A percentile compares a stretch with the other conserved stretches of the same genome.
phyloP scores from a whole-genome alignment of 2,797 vertebrate genomes.

The Poecilia gillii region DNA sequence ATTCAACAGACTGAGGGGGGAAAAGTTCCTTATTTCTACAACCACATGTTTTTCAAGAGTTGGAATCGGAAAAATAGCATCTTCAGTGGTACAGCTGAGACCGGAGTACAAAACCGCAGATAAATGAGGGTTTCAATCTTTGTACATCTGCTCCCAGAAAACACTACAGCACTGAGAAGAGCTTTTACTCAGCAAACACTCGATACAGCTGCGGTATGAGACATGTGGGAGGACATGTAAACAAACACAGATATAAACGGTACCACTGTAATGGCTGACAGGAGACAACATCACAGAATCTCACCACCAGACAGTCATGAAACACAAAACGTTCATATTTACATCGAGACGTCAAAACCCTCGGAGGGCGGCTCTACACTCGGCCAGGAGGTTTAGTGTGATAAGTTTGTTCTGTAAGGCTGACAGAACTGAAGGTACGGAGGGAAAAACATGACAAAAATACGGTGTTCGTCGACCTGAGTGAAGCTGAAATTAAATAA shows the following conservation, averaged over 20 bases:
- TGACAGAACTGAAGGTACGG: conserved; percentile 42
- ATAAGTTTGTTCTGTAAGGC: conserved; percentile 51
- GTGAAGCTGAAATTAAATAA: no score
- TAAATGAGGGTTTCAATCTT: conserved; percentile 37
- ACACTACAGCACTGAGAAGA: conserved; percentile 29
- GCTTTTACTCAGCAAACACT: conserved; percentile 9
- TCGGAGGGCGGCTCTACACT: conserved; percentile 16
- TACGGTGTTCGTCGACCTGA: neutral
- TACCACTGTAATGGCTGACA: conserved; percentile 57
- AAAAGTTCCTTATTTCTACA: conserved; percentile 50
- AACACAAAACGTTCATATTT: conserved; percentile 55
- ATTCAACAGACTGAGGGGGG: conserved; percentile 14
- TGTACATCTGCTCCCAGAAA: conserved; percentile 36
- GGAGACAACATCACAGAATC: conserved; percentile 47
- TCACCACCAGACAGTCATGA: conserved; percentile 47
- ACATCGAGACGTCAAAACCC: conserved; percentile 57
- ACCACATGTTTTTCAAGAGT: conserved; percentile 27
- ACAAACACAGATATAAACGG: conserved; percentile 39
- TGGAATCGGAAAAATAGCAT: neutral
- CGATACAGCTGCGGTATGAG: neutral
- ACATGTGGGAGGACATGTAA: conserved; percentile 30
- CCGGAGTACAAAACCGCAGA: conserved; percentile 38
- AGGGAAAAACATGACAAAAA: conserved; percentile 25
- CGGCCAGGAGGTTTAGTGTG: conserved; percentile 55
- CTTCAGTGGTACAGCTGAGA: conserved; percentile 21